Evolutionary conservation across 2,888 invertebrate species (phyloP).

Genomic region (Zhuqinia jingwanae): DNA sequence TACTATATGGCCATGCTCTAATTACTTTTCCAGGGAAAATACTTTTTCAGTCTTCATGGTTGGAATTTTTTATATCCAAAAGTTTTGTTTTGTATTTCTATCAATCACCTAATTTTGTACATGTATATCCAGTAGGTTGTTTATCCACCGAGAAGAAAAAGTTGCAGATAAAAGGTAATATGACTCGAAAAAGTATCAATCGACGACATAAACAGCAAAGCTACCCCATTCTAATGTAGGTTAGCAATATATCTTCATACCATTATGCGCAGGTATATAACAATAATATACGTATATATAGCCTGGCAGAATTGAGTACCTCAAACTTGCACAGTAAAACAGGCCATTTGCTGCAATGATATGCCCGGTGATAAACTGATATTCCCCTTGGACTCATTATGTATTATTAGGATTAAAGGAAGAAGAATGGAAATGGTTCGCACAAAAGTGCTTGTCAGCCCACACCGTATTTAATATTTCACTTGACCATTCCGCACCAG

Average conservation of each 20-base stretch:
- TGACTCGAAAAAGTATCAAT: background rate
- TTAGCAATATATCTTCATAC: background rate
- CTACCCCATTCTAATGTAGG: background rate
- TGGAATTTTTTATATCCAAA: too few relatives aligned
- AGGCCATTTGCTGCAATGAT: background rate
- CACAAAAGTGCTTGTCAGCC: constrained; percentile 5
- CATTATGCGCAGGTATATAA: background rate
- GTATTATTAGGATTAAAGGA: constrained; percentile 29
- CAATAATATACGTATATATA: too few relatives aligned
- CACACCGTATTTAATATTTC: constrained; percentile 34
- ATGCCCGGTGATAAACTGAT: background rate
- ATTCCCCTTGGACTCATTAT: constrained; percentile 34
- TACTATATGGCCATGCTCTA: too few relatives aligned
- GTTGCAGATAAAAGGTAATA: background rate
- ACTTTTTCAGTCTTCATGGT: too few relatives aligned
- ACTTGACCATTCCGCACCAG: constrained; percentile 17
- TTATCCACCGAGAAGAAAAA: background rate
- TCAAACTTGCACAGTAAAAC: background rate
- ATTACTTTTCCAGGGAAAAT: too few relatives aligned
- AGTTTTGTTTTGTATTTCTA: too few relatives aligned
- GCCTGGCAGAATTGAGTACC: background rate
- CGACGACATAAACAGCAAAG: background rate
- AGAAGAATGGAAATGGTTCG: constrained; percentile 15
- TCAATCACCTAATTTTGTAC: too few relatives aligned
- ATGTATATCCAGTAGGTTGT: background rate